Conservation (phyloP, 37 sponge, comb jelly and placozoan species). For the Ephydatia muelleri region DNA sequence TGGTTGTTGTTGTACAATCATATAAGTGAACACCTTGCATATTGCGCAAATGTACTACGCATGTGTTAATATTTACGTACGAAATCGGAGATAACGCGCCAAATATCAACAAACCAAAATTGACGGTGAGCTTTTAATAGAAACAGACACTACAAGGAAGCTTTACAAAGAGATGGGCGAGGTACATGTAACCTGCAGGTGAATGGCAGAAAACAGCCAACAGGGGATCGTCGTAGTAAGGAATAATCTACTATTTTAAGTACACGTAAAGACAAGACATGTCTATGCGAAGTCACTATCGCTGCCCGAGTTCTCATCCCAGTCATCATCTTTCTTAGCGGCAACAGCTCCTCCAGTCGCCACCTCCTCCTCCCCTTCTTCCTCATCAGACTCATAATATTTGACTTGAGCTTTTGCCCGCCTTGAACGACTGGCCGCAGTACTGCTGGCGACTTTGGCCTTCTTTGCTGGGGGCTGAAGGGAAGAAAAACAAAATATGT, state of each 20-base stretch:
- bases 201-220: not conserved
- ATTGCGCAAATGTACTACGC: no score
- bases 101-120: no score
- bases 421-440: not conserved
- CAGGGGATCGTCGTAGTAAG: not conserved
- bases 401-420: constrained; percentile 8
- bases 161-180: not conserved
- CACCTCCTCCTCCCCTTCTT: constrained; percentile 10
- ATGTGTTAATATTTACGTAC: no score
- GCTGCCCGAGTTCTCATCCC: not conserved
- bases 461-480: not conserved
- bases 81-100: no score
- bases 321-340: not conserved
- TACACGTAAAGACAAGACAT: not conserved
- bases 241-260: not conserved
- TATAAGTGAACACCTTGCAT: not conserved
- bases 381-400: constrained; percentile 10
- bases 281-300: not conserved
- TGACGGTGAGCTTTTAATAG: not conserved
- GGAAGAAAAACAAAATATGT: not conserved
- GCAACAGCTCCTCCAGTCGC: not conserved
- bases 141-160: not conserved
- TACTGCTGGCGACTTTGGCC: not conserved
- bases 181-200: not conserved
- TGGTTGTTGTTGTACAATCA: not conserved